phyloP scores from a whole-genome alignment of 2,113 vertebrate species.

The Heteronetta atricapilla region DNA sequence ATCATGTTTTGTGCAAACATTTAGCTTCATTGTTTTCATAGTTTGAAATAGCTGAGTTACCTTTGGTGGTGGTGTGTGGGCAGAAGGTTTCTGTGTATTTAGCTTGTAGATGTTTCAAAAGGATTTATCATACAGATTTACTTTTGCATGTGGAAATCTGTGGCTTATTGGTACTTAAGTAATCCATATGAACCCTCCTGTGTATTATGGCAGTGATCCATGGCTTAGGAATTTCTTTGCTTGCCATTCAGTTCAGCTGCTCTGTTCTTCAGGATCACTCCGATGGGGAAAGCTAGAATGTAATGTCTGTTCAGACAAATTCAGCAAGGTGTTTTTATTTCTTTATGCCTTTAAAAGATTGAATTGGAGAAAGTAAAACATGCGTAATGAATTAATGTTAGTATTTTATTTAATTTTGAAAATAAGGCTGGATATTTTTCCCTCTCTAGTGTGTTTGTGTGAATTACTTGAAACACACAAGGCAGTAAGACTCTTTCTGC shows the following conservation, averaged over 20 bases:
- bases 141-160: neutral
- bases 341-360: neutral
- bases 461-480: neutral
- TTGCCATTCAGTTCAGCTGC: neutral
- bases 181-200: slow-evolving; percentile 7
- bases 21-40: neutral
- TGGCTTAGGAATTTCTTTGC: slow-evolving; percentile 42
- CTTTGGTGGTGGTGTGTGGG: neutral
- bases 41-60: neutral
- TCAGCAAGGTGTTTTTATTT: neutral
- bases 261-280: neutral
- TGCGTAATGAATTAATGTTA: neutral
- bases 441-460: neutral
- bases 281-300: neutral
- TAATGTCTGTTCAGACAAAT: neutral
- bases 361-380: neutral
- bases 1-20: neutral
- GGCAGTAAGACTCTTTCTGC: neutral
- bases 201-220: slow-evolving; percentile 28
- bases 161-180: slow-evolving; percentile 28
- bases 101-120: neutral
- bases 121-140: neutral
- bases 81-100: neutral
- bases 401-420: neutral
- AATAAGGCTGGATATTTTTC: neutral